These are phyloP conservation scores for Chironomus tepperi DNA, from an alignment of 1,140 invertebrate genomes.

Conservation along the genomic window DNA sequence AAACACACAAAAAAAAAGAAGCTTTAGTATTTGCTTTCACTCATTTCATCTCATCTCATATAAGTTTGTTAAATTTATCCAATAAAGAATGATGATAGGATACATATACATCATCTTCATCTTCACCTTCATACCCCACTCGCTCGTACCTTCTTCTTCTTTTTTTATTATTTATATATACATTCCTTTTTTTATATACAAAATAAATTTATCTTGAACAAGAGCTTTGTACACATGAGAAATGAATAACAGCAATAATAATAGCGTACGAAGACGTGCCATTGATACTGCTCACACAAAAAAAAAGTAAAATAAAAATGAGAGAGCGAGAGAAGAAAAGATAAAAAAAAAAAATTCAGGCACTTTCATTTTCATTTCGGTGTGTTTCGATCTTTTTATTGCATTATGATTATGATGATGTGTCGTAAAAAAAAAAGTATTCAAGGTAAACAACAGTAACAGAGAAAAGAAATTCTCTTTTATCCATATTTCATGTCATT, in stretches of 20 bases:
- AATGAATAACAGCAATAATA: background rate
- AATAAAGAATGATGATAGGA: constrained; percentile 9
- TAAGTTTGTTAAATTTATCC: constrained; percentile 3
- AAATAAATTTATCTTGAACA: background rate
- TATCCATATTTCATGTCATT: no score
- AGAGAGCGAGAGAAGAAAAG: background rate
- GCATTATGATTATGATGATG: constrained; percentile 13
- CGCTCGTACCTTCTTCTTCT: no score
- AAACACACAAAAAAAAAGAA: no score
- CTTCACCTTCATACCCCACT: background rate
- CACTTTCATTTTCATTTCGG: constrained; percentile 13
- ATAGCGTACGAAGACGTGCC: background rate
- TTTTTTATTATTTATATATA: background rate
- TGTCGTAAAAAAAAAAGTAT: background rate
- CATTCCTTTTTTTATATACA: background rate
- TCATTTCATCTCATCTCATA: background rate
- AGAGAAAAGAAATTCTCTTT: no score
- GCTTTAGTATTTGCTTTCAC: background rate
- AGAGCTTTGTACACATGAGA: background rate
- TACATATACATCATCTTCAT: background rate
- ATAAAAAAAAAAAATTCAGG: background rate
- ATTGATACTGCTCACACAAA: background rate
- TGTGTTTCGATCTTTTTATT: constrained; percentile 5
- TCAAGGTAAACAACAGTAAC: background rate
- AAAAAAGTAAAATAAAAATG: background rate